phyloP scores from a whole-genome alignment of 2,888 invertebrate genomes.

The Rhingia campestris region DNA sequence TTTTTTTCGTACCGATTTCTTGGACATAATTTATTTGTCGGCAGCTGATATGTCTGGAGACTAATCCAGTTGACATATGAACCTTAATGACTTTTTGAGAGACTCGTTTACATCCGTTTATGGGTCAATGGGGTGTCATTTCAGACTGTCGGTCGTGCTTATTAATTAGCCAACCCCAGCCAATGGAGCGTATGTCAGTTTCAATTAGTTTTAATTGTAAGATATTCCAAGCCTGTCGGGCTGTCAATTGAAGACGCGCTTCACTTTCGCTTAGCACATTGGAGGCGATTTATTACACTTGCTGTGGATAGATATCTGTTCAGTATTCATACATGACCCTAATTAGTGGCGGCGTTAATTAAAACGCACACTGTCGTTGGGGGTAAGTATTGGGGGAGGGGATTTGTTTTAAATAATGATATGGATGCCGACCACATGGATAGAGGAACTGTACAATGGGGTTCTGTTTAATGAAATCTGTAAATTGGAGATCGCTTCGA shows the following conservation, averaged over 20 bases:
- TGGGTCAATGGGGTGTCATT: background rate
- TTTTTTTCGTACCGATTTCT: no score
- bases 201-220: slow-evolving; percentile 39
- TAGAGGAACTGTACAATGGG: no score
- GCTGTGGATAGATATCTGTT: background rate
- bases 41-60: no score
- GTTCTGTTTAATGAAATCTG: no score
- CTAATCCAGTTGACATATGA: slow-evolving; percentile 14
- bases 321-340: slow-evolving; percentile 12
- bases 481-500: no score
- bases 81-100: background rate
- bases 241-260: slow-evolving; percentile 26
- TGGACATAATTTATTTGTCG: no score
- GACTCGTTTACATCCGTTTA: background rate
- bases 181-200: slow-evolving; percentile 19
- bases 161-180: slow-evolving; percentile 8
- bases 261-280: background rate
- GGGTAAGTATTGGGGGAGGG: background rate
- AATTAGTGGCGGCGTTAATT: slow-evolving; percentile 21
- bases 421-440: no score
- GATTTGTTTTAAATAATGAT: background rate
- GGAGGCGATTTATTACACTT: background rate
- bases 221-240: background rate
- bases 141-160: background rate
- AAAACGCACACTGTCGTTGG: background rate